Percentiles rank a stretch among this genome's conserved stretches.
Evolutionary conservation across 2,113 vertebrate species (phyloP).

Genomic region (Thymallus thymallus): DNA sequence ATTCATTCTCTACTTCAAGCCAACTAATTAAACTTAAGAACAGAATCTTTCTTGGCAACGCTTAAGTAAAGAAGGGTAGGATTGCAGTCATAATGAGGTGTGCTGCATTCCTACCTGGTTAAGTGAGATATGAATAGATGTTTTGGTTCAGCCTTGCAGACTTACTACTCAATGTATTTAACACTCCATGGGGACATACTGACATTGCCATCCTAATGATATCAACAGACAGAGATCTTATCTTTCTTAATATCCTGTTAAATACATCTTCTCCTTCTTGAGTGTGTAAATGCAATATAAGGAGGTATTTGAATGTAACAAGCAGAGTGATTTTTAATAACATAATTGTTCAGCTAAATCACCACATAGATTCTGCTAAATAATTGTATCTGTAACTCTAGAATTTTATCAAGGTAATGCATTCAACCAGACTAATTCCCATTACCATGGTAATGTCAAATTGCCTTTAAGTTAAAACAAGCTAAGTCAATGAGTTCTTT

Average conservation of each 20-base stretch:
- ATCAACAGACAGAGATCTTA: slow-evolving; percentile 52
- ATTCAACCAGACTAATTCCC: slow-evolving; percentile 39
- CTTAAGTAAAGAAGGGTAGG: slow-evolving; percentile 41
- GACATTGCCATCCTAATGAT: slow-evolving; percentile 46
- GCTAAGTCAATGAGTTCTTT: neutral
- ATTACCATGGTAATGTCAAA: slow-evolving; percentile 10
- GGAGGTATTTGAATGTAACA: slow-evolving; percentile 42
- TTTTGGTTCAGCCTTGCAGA: slow-evolving; percentile 24
- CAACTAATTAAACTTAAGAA: slow-evolving; percentile 59
- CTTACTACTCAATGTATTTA: slow-evolving; percentile 10
- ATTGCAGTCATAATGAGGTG: slow-evolving; percentile 32
- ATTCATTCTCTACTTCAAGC: slow-evolving; percentile 48
- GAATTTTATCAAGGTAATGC: slow-evolving; percentile 41
- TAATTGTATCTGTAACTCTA: slow-evolving; percentile 35
- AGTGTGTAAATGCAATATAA: slow-evolving; percentile 61
- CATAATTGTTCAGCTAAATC: slow-evolving; percentile 55
- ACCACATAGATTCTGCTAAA: slow-evolving; percentile 41
- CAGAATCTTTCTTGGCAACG: slow-evolving; percentile 17
- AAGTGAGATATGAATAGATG: slow-evolving; percentile 7
- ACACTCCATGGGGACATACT: slow-evolving; percentile 23
- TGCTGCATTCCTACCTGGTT: slow-evolving; percentile 4
- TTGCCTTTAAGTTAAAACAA: slow-evolving; percentile 13
- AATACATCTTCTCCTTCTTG: slow-evolving; percentile 57
- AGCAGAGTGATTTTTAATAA: slow-evolving; percentile 61
- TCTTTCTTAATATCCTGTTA: slow-evolving; percentile 64